Evolutionary conservation across 2,888 invertebrate species (phyloP).

Genomic region (Tetragonula carbonaria): DNA sequence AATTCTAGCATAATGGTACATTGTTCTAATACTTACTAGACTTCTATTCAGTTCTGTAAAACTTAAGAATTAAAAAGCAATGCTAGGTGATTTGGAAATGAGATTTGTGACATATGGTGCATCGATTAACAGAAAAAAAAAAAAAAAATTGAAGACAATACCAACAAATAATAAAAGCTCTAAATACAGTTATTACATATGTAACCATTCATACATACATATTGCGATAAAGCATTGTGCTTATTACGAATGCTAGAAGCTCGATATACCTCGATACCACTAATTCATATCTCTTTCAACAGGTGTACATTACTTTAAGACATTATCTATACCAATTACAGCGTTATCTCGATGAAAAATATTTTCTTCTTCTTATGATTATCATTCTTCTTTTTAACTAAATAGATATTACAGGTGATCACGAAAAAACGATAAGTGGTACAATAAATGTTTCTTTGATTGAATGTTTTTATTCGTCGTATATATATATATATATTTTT

Average conservation of each 20-base stretch:
- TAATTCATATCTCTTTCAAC: conserved; percentile 40
- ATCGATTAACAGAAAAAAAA: conserved; percentile 48
- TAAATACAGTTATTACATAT: conserved; percentile 59
- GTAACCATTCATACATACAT: conserved; percentile 67
- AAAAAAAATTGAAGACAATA: conserved; percentile 53
- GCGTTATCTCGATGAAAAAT: conserved; percentile 38
- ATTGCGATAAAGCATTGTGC: conserved; percentile 65
- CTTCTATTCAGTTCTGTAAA: conserved; percentile 23
- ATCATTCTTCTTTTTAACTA: conserved; percentile 11
- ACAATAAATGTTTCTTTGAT: conserved; percentile 36
- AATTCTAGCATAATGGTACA: conserved; percentile 20
- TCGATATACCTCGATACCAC: conserved; percentile 52
- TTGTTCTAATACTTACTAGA: conserved; percentile 14
- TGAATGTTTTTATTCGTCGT: conserved; percentile 50
- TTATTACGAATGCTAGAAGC: conserved; percentile 59
- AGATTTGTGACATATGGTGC: conserved; percentile 47
- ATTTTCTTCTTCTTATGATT: conserved; percentile 12
- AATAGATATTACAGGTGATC: conserved; percentile 42
- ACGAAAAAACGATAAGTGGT: conserved; percentile 46
- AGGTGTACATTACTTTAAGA: conserved; percentile 44
- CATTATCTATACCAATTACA: conserved; percentile 50
- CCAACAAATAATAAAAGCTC: conserved; percentile 60
- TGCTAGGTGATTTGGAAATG: conserved; percentile 58
- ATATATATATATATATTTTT: conserved; percentile 1
- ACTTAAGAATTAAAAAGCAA: conserved; percentile 23